A percentile compares a stretch with the other conserved stretches of the same genome.
Conservation (phyloP, 2,113 vertebrate genomes). For the Elaphurus davidianus region DNA sequence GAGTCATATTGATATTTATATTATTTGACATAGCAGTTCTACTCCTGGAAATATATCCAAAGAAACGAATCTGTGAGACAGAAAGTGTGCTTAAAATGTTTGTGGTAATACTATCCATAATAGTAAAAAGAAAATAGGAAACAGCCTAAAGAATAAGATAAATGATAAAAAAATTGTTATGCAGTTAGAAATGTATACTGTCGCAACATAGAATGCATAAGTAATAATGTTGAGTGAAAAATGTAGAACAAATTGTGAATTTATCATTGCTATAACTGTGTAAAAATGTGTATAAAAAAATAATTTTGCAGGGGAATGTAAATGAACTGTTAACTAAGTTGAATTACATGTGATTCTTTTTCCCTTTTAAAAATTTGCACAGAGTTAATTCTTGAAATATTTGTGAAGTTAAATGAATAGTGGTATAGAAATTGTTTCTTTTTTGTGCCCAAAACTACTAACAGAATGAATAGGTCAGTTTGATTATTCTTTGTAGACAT, state of each 20-base stretch:
- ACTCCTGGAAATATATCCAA: neutral
- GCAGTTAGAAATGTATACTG: neutral
- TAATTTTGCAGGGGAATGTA: neutral
- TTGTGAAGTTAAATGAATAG: neutral
- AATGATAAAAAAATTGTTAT: neutral
- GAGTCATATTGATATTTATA: neutral
- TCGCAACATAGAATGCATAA: neutral
- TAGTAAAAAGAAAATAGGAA: neutral
- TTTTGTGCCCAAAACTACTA: neutral
- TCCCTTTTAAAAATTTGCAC: conserved; percentile 12
- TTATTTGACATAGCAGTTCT: neutral
- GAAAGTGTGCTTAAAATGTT: neutral
- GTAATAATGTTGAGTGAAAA: neutral
- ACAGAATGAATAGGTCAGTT: neutral
- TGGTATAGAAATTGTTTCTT: conserved; percentile 41
- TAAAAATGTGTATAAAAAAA: neutral
- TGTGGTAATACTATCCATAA: neutral
- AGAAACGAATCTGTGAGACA: neutral
- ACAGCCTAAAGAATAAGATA: neutral
- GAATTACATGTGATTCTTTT: neutral
- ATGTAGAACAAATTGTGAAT: neutral
- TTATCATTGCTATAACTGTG: neutral
- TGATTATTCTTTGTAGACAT: neutral
- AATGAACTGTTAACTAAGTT: conserved; percentile 22
- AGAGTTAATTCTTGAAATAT: neutral